Evolutionary conservation across 2,797 vertebrate species (phyloP), one percentile per base, ranked within the genome.

Genomic region (Semotilus atromaculatus): DNA sequence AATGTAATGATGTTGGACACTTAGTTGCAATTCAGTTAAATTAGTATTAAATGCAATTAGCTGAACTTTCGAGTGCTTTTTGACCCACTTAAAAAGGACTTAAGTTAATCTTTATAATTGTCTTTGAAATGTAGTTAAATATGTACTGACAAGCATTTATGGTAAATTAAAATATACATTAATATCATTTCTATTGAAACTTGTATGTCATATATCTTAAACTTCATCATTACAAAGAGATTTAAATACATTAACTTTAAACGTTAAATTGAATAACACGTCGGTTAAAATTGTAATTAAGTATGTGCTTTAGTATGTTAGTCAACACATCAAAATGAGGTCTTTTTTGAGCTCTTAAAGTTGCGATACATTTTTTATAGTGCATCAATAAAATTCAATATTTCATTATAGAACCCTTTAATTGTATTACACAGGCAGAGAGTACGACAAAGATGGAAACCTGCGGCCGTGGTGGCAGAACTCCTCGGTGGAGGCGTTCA

Each of bases 391-490:
- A 5, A 60, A 77, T 38, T 11, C 74, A 3, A 60, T 40, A 40
- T 26, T 26, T 26, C 23, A 76, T 76, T 9, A 58, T 40, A 43
- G 14, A 19, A 31, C 4, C 38, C 1, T 73, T 36, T 82, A 18
- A 43, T 38, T 76, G 36, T 70, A 43, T 76, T 26, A 79, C 5
- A 2, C 93, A 99, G 98, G 98, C 53, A 94, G 98, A 0, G 97
- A 99, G 89, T 99, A 99, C 0, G 98, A 99, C 90, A 97, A 97
- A 89, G 97, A 99, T 72, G 98, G 98, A 4, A 99, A 99, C 92
- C 89, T 99, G 88, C 93, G 97, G 85, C 96, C 97, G 0, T 99
- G 98, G 98, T 99, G 98, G 98, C 97, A 97, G 92, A 99, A 99
- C 89, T 95, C 96, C 0, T 98, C 98, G 0, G 93, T 99, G 90